Base-by-base conservation (phyloP, 2,797 vertebrate genomes). In the Pagetopsis macropterus region DNA sequence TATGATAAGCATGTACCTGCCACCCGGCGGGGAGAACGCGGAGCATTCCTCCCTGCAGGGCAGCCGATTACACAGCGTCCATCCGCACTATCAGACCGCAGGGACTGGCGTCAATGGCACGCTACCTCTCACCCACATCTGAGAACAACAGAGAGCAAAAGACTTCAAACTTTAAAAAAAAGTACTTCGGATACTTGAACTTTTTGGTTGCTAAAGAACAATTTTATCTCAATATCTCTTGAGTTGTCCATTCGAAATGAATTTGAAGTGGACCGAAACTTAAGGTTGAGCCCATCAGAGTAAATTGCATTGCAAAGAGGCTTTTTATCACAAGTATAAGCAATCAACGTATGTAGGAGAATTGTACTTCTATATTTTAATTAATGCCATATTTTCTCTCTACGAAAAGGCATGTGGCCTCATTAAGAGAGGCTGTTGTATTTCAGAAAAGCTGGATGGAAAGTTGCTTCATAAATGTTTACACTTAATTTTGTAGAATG, bases 1-100 rank as follows among this genome's bases (percentile, higher is more conserved):
- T 89, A 99, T 99, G 98, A 99, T 99, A 92, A 99, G 98, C 95
- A 98, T 99, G 98, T 99, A 99, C 91, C 96, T 99, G 91, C 98
- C 98, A 15, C 97, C 97, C 78, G 97, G 98, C 16, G 98, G 98
- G 70, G 98, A 99, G 55, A 95, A 96, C 84, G 94, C 96, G 14
- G 98, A 98, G 81, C 96, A 97, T 78, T 94, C 96, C 37, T 92
- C 94, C 72, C 94, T 98, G 88, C 97, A 97, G 81, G 93, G 94
- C 86, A 96, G 95, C 92, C 94, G 98, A 90, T 95, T 99, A 92
- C 98, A 99, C 94, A 95, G 97, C 89, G 97, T 99, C 31, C 98
- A 99, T 86, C 97, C 98, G 87, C 98, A 99, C 94, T 99, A 99
- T 92, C 97, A 97, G 90, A 96, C 91, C 92, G 96, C 97, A 64